These are phyloP conservation scores for Liasis olivaceus DNA, from an alignment of 2,797 vertebrate species.

Conservation along the genomic window DNA sequence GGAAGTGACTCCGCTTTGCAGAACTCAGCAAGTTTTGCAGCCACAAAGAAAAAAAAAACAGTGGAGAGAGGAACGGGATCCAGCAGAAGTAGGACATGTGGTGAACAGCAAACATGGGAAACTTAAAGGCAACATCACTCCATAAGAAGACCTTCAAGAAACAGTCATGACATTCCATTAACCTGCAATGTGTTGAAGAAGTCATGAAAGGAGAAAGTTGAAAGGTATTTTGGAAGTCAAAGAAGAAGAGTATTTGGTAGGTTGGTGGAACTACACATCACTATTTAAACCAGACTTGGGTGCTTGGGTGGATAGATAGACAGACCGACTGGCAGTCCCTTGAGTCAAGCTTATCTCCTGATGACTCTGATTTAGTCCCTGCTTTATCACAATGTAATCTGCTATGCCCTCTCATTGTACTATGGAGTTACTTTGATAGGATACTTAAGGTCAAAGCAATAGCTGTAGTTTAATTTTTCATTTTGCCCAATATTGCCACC, in stretches of 20 bases:
- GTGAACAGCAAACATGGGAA: background rate
- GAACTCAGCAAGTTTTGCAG: slow-evolving; percentile 35
- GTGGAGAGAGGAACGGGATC: background rate
- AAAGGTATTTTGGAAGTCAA: background rate
- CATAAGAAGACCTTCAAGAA: slow-evolving; percentile 26
- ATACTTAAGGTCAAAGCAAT: too few relatives aligned
- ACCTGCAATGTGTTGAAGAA: slow-evolving; percentile 11
- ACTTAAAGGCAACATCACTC: background rate
- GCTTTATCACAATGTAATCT: too few relatives aligned
- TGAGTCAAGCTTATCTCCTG: too few relatives aligned
- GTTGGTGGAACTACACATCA: background rate
- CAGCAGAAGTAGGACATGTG: background rate
- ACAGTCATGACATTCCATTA: slow-evolving; percentile 9
- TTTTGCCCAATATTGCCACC: too few relatives aligned
- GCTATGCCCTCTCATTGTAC: too few relatives aligned
- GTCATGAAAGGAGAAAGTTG: background rate
- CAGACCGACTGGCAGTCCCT: too few relatives aligned
- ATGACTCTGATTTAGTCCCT: too few relatives aligned
- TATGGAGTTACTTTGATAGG: too few relatives aligned
- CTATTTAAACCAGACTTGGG: background rate
- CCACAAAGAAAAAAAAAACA: background rate
- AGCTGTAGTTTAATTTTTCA: too few relatives aligned
- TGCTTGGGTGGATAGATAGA: too few relatives aligned
- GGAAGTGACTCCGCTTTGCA: slow-evolving; percentile 38
- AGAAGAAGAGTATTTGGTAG: background rate